These are phyloP conservation scores for Glaucidium brasilianum DNA, from an alignment of 2,113 vertebrate genomes.

Conservation along the genomic window DNA sequence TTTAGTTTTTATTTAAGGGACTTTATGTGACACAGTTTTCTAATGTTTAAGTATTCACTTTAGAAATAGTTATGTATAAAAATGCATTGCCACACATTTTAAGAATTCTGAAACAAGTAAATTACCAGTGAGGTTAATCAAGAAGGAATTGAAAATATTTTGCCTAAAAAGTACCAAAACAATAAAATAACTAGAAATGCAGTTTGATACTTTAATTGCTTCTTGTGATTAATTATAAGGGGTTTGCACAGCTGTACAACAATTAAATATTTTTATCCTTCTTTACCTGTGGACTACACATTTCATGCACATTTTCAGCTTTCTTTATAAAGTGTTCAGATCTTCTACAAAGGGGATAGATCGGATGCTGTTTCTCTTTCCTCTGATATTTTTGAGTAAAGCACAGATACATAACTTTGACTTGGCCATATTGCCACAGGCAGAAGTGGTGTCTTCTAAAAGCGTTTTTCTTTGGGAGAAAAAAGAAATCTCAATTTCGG, in stretches of 20 bases:
- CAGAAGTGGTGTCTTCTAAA: not conserved
- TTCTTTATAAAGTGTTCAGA: not conserved
- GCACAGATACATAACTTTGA: not conserved
- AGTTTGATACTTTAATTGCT: not conserved
- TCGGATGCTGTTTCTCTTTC: not conserved
- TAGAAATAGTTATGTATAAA: not conserved
- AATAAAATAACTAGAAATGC: not conserved
- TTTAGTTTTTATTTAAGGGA: not conserved
- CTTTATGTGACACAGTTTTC: not conserved
- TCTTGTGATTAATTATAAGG: not conserved
- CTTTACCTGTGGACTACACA: not conserved
- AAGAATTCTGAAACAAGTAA: not conserved
- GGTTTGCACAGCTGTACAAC: not conserved
- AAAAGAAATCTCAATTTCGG: not conserved
- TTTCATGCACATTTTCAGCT: not conserved
- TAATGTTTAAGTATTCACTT: not conserved
- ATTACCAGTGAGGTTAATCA: not conserved
- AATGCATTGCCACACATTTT: not conserved
- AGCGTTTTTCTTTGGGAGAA: not conserved
- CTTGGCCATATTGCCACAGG: not conserved
- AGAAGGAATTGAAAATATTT: not conserved
- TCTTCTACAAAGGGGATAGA: not conserved
- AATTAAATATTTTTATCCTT: not conserved
- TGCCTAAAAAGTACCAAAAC: not conserved
- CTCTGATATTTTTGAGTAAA: not conserved